Conservation (phyloP, 2,113 vertebrate species). For the Noturus placidus region DNA sequence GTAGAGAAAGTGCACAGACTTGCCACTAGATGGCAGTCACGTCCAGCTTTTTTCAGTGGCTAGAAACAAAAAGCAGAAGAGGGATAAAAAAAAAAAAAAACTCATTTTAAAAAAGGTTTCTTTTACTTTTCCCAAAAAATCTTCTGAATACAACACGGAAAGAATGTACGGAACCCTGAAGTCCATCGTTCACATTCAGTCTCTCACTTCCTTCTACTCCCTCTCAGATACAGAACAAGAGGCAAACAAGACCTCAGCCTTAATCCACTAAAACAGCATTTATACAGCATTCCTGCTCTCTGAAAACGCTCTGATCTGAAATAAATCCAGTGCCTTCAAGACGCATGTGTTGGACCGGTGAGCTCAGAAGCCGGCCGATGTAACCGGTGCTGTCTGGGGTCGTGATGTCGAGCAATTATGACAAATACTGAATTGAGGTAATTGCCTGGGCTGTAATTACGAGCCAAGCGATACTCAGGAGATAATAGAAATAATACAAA, state of each 20-base stretch:
- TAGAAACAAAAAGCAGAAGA: conserved; percentile 60
- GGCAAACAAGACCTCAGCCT: neutral
- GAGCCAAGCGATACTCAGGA: neutral
- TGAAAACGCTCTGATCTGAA: neutral
- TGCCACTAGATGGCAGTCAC: conserved; percentile 65
- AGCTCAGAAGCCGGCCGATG: neutral
- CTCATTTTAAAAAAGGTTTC: conserved; percentile 69
- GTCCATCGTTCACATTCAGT: conserved; percentile 36
- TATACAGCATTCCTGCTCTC: neutral
- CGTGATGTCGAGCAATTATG: neutral
- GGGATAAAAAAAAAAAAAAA: conserved; percentile 23
- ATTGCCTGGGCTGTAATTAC: conserved; percentile 8
- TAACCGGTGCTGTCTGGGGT: neutral
- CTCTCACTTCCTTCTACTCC: neutral
- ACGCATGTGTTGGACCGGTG: neutral
- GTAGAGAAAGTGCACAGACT: neutral
- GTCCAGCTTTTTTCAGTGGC: conserved; percentile 41
- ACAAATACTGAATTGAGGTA: neutral
- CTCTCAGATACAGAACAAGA: conserved; percentile 14
- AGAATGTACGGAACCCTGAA: conserved; percentile 68
- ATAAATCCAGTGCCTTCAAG: neutral
- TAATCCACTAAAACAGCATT: neutral
- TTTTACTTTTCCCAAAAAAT: conserved; percentile 60
- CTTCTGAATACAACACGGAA: conserved; percentile 69
- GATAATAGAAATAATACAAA: too few relatives aligned